Evolutionary conservation across 2,797 vertebrate species (phyloP).

Genomic region (Propithecus deckenii): DNA sequence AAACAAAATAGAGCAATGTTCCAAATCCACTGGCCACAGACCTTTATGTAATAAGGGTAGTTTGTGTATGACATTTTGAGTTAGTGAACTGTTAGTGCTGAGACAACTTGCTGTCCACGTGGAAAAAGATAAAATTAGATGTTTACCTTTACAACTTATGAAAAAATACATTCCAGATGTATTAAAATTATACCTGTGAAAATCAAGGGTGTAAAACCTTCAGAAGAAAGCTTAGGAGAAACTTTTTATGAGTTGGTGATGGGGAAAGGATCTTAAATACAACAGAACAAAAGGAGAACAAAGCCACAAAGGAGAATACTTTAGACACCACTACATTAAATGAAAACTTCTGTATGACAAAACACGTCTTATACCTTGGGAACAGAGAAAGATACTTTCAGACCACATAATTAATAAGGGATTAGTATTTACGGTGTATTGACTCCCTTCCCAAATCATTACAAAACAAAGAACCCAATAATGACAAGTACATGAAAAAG

Average conservation of each 20-base stretch:
- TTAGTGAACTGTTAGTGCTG: not conserved
- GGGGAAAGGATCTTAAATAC: not conserved
- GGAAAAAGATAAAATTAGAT: not conserved
- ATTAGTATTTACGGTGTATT: not conserved
- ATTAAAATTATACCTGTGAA: not conserved
- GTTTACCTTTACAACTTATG: not conserved
- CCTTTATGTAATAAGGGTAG: not conserved
- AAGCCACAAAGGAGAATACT: not conserved
- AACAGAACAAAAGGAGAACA: not conserved
- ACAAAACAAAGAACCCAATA: slow-evolving; percentile 5
- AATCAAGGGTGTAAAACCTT: not conserved
- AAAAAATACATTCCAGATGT: not conserved
- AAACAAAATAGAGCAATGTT: not conserved
- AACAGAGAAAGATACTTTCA: not conserved
- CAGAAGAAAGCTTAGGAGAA: not conserved
- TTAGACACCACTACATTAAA: not conserved
- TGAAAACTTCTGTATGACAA: not conserved
- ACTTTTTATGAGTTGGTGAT: not conserved
- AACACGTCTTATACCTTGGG: not conserved
- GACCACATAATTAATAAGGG: not conserved
- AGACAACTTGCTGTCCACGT: not conserved
- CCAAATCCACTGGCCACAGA: not conserved
- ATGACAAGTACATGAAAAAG: not conserved
- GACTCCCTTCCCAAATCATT: not conserved
- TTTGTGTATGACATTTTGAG: too few relatives aligned